These are phyloP conservation scores for Bombycilla garrulus DNA, from an alignment of 2,113 vertebrate genomes.

Conservation along the genomic window DNA sequence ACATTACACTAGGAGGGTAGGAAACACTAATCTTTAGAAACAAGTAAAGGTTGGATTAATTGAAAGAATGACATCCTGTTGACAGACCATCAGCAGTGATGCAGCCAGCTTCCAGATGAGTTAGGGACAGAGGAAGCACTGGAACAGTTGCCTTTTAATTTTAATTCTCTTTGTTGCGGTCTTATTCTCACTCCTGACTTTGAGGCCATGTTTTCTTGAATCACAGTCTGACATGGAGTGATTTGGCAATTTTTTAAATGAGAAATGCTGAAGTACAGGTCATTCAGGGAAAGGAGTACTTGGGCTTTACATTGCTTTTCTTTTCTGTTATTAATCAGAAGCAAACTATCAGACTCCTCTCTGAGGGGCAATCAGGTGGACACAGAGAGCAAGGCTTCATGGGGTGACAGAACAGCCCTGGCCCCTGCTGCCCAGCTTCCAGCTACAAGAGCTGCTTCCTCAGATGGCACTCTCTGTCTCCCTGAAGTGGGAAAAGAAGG, in stretches of 20 bases:
- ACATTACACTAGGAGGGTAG: neutral
- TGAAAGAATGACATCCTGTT: neutral
- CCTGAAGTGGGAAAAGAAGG: neutral
- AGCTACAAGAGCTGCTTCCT: neutral
- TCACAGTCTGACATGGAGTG: neutral
- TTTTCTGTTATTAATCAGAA: neutral
- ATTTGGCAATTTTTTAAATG: neutral
- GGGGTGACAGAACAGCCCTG: neutral
- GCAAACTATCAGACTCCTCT: neutral
- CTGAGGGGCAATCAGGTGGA: neutral
- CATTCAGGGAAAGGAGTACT: neutral
- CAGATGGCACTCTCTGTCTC: neutral
- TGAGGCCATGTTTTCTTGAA: neutral
- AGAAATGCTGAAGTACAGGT: neutral
- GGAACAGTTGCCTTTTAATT: neutral
- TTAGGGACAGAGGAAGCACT: neutral
- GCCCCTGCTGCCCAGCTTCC: neutral
- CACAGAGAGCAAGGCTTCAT: neutral
- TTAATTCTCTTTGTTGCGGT: neutral
- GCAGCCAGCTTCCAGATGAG: neutral
- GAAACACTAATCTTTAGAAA: neutral
- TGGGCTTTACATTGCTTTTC: neutral
- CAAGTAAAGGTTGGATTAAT: neutral
- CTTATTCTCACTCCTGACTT: neutral
- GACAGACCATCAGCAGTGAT: neutral